phyloP scores from a whole-genome alignment of 2,888 invertebrate genomes.

The Pheosia tremula region DNA sequence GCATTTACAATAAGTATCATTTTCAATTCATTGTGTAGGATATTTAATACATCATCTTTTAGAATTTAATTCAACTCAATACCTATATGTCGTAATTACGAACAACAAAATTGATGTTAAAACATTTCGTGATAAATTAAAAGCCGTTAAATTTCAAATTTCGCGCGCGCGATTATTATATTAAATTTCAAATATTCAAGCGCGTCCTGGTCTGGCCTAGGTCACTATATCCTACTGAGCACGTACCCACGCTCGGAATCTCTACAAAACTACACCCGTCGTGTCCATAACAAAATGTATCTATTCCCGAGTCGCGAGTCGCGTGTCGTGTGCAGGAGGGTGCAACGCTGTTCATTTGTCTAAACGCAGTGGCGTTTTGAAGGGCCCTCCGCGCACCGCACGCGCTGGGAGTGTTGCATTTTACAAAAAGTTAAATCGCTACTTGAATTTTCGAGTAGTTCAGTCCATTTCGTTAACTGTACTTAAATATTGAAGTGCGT shows the following conservation, averaged over 20 bases:
- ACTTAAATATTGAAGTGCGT: slow-evolving; percentile 55
- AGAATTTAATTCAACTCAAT: no score
- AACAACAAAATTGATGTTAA: no score
- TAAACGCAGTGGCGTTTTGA: slow-evolving; percentile 77
- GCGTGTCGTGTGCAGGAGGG: slow-evolving; percentile 73
- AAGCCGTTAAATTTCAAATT: no score
- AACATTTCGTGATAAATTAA: no score
- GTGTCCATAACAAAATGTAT: slow-evolving; percentile 26
- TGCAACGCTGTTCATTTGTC: slow-evolving; percentile 81
- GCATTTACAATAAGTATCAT: no score
- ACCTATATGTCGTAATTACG: no score
- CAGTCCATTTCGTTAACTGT: slow-evolving; percentile 56
- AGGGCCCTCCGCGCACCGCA: slow-evolving; percentile 57
- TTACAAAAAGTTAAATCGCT: slow-evolving; percentile 80
- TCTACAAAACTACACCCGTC: slow-evolving; percentile 17
- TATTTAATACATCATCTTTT: no score
- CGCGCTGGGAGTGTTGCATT: slow-evolving; percentile 83
- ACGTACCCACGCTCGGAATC: not conserved
- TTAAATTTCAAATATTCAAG: no score
- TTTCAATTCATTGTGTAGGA: no score
- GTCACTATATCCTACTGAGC: not conserved
- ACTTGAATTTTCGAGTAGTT: slow-evolving; percentile 55
- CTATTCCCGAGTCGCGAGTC: slow-evolving; percentile 20
- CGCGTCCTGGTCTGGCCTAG: no score
- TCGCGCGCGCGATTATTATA: no score